Evolutionary conservation across 2,888 invertebrate species (phyloP), one percentile per base, ranked within the genome.

Genomic region (Esperia sulphurella): DNA sequence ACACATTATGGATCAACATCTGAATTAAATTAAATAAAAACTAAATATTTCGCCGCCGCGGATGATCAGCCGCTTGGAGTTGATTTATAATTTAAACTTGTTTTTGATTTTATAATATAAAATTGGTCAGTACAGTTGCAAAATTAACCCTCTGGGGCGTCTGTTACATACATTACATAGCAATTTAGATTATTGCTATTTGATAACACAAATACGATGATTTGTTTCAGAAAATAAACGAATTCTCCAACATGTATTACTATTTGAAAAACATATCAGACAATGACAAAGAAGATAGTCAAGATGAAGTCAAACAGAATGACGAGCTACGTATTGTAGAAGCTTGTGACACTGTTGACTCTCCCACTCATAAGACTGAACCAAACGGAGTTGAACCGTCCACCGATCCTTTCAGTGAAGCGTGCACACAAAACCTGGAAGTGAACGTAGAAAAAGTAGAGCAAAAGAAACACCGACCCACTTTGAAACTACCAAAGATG

Each of bases 171-270:
- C n/a, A 21, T 21, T 21, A 21, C 21, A 3, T 21, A 21, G 21
- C 21, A 21, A 21, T 21, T 21, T 21, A 3, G 21, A 21, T 21
- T n/a, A n/a, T n/a, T n/a, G n/a, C n/a, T n/a, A n/a, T n/a, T n/a
- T n/a, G n/a, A n/a, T n/a, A n/a, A n/a, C n/a, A n/a, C n/a, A 21
- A 3, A 5, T 3, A 21, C 21, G 5, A 21, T 21, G 21, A 2
- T n/a, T 42, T 48, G 9, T 43, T 43, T 9, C 89, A 95, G 94
- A 94, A 95, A 93, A 96, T 96, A 91, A 95, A 95, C 76, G 95
- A 96, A 77, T 94, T 96, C 71, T 94, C 95, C 45, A 95, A 94
- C 71, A 95, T 96, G 93, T 96, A 96, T 75, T 94, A 95, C 65
- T 95, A 95, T 75, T 91, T 96, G 65, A 96, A 95, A 79, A 95